phyloP scores from a whole-genome alignment of 1,140 invertebrate genomes.

The Homarus americanus region DNA sequence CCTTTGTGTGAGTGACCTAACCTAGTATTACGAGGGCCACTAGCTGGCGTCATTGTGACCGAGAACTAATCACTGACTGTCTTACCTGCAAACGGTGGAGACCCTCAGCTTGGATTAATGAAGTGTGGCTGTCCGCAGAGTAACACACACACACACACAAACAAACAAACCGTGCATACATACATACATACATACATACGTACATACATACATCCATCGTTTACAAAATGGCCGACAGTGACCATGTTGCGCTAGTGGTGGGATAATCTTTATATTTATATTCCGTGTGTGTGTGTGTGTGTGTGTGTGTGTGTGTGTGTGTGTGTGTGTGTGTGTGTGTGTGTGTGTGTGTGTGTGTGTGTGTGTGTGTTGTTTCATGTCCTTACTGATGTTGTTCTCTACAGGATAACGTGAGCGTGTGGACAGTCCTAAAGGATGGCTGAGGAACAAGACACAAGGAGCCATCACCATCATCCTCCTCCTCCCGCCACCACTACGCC shows the following conservation, averaged over 20 bases:
- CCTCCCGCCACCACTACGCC: no score
- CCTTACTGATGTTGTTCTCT: neutral
- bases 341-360: constrained; percentile 7
- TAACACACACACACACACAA: no score
- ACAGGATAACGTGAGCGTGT: neutral
- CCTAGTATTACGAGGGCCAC: no score
- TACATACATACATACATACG: no score
- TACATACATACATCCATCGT: neutral
- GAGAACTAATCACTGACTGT: neutral
- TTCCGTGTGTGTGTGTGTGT: neutral
- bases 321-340: neutral
- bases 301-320: constrained; percentile 18
- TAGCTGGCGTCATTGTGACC: no score
- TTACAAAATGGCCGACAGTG: neutral
- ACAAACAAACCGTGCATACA: no score
- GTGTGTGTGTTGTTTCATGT: neutral
- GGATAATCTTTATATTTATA: neutral
- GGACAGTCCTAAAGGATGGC: neutral
- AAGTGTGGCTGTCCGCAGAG: neutral
- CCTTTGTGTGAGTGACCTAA: no score
- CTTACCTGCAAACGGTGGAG: no score
- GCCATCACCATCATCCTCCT: neutral
- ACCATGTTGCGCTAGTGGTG: neutral
- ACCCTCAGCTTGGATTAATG: no score
- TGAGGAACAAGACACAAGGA: no score